These are phyloP conservation scores for Drosophila paramelanica DNA, from an alignment of 2,888 invertebrate genomes.

Conservation along the genomic window DNA sequence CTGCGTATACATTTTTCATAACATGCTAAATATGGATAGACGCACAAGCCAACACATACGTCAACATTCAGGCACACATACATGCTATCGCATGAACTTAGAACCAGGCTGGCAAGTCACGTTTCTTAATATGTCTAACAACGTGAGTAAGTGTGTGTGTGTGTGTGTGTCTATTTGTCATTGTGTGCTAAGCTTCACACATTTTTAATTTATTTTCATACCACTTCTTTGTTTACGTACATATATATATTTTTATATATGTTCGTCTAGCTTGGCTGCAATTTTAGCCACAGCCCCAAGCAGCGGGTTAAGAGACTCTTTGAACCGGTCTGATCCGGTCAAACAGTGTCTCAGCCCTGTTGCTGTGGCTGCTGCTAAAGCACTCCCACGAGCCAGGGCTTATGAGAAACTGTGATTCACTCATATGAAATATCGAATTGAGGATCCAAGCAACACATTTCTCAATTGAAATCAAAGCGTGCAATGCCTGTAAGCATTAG, in stretches of 20 bases:
- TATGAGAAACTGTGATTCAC: conserved; percentile 20
- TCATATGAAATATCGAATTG: not conserved
- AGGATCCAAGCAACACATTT: conserved; percentile 14
- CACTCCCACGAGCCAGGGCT: conserved; percentile 22
- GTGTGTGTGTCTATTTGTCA: conserved; percentile 14
- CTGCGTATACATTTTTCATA: conserved; percentile 73
- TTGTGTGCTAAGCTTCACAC: conserved; percentile 50
- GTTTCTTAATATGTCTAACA: conserved; percentile 66
- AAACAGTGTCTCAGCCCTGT: conserved; percentile 18
- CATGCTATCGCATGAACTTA: conserved; percentile 22
- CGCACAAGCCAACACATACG: conserved; percentile 10
- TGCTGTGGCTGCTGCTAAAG: conserved; percentile 12
- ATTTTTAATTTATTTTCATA: conserved; percentile 75
- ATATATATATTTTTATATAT: conserved; percentile 13
- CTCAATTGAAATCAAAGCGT: conserved; percentile 21
- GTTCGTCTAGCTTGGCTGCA: conserved; percentile 39
- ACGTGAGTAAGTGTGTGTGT: conserved; percentile 11
- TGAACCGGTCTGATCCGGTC: conserved; percentile 58
- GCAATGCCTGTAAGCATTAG: conserved; percentile 5
- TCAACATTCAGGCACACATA: not conserved
- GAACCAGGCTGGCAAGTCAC: conserved; percentile 60
- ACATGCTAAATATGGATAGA: conserved; percentile 66
- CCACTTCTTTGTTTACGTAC: conserved; percentile 27
- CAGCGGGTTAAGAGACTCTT: conserved; percentile 64
- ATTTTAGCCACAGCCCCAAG: conserved; percentile 61